Base-by-base conservation (phyloP, 2,797 vertebrate species). In the Coendou prehensilis region DNA sequence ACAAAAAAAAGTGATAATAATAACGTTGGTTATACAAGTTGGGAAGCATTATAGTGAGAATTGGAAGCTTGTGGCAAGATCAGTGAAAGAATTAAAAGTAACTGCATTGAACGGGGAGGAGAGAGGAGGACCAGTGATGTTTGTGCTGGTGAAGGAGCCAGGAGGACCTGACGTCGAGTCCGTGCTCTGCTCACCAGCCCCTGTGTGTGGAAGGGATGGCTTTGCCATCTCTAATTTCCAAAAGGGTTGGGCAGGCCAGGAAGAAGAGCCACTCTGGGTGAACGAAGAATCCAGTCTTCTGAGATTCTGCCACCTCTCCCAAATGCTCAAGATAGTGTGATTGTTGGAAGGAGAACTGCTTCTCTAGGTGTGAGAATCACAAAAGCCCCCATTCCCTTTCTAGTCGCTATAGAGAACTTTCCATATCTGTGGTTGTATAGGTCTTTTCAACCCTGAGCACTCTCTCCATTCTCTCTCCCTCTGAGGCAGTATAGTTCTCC, bases 401-500 rank as follows among this genome's bases (percentile, higher is more conserved):
- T 52, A 17, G 26, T 47, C 57, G 61, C 18, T 50, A 80, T 81
- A 3, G 9, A 57, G 71, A 94, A 52, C 0, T 3, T 56, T 71
- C 75, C 28, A 30, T 57, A n/a, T 47, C 23, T 28, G 6, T 15
- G 28, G 81, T 45, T 15, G 47, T 64, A 56, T 2, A 1, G 33
- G 20, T 88, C 85, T 93, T 95, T 96, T 87, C 86, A 95, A 37
- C 10, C 33, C 56, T 4, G 75, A 85, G 59, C 47, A 10, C 67
- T 71, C 79, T 1, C 20, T 47, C 28, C 61, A 33, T 5, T 89
- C 73, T 28, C 63, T 57, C 50, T 73, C 45, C 22, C 67, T 88
- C 30, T 76, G 9, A 22, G 33, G 91, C 91, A 30, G 86, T 69
- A 28, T 22, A 84, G 87, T 91, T 93, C 47, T n/a, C 33, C 28